Conservation (phyloP, 2,888 invertebrate species). For the Myathropa florea region DNA sequence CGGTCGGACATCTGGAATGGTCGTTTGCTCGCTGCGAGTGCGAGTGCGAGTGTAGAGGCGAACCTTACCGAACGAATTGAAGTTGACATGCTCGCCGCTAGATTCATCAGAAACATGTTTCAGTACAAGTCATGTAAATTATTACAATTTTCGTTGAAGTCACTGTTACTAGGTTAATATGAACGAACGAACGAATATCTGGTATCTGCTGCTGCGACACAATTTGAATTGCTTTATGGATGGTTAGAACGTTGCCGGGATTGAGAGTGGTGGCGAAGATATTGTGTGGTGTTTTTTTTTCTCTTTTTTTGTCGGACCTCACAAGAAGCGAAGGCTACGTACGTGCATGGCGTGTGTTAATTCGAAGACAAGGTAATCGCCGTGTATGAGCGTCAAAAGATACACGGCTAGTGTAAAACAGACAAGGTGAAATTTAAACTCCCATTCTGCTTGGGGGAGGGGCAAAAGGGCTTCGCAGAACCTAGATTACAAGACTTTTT, state of each 20-base stretch:
- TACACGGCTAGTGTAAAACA: not conserved
- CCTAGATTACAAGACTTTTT: not conserved
- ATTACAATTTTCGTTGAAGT: constrained; percentile 39
- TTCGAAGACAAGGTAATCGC: not conserved
- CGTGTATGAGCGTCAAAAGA: not conserved
- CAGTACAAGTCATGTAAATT: constrained; percentile 56
- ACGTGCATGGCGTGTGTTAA: constrained; percentile 24
- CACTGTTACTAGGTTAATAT: constrained; percentile 63
- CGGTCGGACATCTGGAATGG: constrained; percentile 52
- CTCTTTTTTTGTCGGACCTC: constrained; percentile 26
- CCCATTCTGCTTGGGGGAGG: not conserved
- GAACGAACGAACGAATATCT: constrained; percentile 3
- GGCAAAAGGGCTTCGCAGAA: not conserved
- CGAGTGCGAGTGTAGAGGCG: not conserved
- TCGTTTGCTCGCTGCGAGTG: not conserved
- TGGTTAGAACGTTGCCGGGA: not conserved
- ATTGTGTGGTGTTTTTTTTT: not conserved
- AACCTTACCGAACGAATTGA: constrained; percentile 23
- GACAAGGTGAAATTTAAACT: not conserved
- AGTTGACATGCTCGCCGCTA: constrained; percentile 58
- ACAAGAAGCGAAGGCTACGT: constrained; percentile 38
- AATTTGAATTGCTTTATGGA: constrained; percentile 2
- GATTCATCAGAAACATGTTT: constrained; percentile 63
- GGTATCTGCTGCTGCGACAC: constrained; percentile 12
- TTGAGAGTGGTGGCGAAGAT: not conserved